Percentiles rank a stretch among this genome's conserved stretches.
These are phyloP conservation scores for Rutpela maculata DNA, from an alignment of 2,888 invertebrate genomes.

Conservation along the genomic window DNA sequence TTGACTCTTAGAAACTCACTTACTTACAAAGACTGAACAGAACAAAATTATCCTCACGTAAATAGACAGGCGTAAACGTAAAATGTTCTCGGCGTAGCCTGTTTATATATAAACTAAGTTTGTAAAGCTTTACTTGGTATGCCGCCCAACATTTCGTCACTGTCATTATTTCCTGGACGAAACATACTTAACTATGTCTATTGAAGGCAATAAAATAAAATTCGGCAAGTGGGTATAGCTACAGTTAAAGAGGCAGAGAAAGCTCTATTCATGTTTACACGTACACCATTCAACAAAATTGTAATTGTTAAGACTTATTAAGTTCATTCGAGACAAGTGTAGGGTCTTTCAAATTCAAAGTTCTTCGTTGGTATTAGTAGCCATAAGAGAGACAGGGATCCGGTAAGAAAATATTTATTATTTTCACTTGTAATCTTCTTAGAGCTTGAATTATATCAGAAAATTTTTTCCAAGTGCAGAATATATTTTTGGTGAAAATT, in stretches of 20 bases:
- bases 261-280: not conserved
- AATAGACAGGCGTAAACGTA: not conserved
- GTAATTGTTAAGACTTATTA: not conserved
- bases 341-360: not conserved
- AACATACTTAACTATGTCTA: not conserved
- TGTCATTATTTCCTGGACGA: constrained; percentile 6
- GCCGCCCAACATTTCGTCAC: not conserved
- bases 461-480: no score
- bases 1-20: not conserved
- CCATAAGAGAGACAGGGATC: no score
- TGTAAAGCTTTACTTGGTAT: not conserved
- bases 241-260: not conserved
- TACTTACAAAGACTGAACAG: not conserved
- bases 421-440: no score
- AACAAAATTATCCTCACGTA: constrained; percentile 7
- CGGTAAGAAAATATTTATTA: no score
- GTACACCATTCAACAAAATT: not conserved
- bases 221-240: not conserved
- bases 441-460: no score
- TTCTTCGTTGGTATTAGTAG: no score
- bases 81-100: not conserved
- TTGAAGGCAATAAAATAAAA: not conserved
- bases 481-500: no score
- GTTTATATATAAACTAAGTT: not conserved
- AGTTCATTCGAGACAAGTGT: not conserved